A percentile compares a stretch with the other conserved stretches of the same genome.
Evolutionary conservation across 2,888 invertebrate species (phyloP).

Genomic region (Chromoteleia sp.): DNA sequence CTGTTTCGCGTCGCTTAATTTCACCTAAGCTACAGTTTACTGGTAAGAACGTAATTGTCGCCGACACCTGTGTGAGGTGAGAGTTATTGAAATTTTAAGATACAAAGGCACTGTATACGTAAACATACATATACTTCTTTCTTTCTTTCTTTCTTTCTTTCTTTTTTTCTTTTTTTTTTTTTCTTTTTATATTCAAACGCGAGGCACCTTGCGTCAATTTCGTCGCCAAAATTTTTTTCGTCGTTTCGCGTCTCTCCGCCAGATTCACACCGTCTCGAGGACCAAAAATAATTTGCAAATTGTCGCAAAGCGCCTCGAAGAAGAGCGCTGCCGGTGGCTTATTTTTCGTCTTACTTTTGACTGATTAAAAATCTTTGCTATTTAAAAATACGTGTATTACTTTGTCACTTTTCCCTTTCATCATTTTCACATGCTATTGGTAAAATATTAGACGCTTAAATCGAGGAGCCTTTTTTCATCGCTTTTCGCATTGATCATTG

Average conservation of each 20-base stretch:
- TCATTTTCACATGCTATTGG: slow-evolving; percentile 65
- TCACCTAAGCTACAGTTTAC: slow-evolving; percentile 51
- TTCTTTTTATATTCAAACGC: slow-evolving; percentile 66
- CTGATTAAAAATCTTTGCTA: slow-evolving; percentile 74
- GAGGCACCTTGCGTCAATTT: slow-evolving; percentile 55
- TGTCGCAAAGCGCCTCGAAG: slow-evolving; percentile 39
- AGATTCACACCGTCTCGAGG: too few relatives aligned
- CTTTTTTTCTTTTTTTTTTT: too few relatives aligned
- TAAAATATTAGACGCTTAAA: slow-evolving; percentile 76
- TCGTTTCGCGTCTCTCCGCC: too few relatives aligned
- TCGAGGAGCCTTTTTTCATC: slow-evolving; percentile 75
- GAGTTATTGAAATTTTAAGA: slow-evolving; percentile 73
- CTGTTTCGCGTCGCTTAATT: slow-evolving; percentile 25
- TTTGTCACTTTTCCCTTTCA: slow-evolving; percentile 35
- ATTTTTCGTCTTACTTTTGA: slow-evolving; percentile 70
- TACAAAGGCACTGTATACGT: slow-evolving; percentile 84
- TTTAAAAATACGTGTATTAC: slow-evolving; percentile 73
- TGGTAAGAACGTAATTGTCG: slow-evolving; percentile 51
- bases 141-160: too few relatives aligned
- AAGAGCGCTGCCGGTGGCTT: slow-evolving; percentile 76
- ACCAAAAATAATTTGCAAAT: slow-evolving; percentile 27
- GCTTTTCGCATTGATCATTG: slow-evolving; percentile 42
- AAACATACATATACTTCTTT: slow-evolving; percentile 78
- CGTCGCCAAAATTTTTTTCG: background rate
- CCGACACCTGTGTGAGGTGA: slow-evolving; percentile 66